phyloP scores from a whole-genome alignment of 2,888 invertebrate genomes.

The Mesochorus sp. region DNA sequence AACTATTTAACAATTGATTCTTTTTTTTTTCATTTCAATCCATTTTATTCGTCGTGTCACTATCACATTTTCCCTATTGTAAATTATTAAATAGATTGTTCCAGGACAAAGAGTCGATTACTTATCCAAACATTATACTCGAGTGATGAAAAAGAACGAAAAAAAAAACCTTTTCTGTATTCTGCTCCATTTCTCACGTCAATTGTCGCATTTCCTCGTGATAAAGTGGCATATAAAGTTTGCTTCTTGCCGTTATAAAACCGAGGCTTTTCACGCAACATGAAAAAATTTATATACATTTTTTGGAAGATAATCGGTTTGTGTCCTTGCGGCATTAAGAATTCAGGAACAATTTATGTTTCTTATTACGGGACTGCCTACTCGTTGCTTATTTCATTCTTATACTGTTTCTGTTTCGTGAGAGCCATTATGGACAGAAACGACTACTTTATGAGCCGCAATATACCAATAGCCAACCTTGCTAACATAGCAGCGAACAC shows the following conservation, averaged over 20 bases:
- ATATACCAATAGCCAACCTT: conserved; percentile 9
- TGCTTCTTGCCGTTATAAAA: not conserved
- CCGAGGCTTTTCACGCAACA: too few species aligned
- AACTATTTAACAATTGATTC: not conserved
- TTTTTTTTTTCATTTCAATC: not conserved
- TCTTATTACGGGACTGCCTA: conserved; percentile 17
- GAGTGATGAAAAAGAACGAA: too few species aligned
- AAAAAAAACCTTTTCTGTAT: not conserved
- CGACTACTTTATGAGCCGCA: not conserved
- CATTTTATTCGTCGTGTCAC: not conserved
- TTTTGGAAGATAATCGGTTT: conserved; percentile 35
- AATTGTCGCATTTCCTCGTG: not conserved
- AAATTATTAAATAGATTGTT: not conserved
- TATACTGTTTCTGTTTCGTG: not conserved
- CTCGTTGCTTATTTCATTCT: not conserved
- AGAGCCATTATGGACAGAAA: not conserved
- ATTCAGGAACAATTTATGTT: conserved; percentile 3
- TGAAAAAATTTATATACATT: conserved; percentile 14
- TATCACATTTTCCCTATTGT: not conserved
- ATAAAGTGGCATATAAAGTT: not conserved
- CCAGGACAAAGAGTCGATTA: not conserved
- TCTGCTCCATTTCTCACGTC: not conserved
- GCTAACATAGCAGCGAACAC: not conserved
- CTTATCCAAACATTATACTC: not conserved
- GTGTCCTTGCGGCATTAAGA: conserved; percentile 18